Percentiles rank a stretch among this genome's conserved stretches.
phyloP scores from a whole-genome alignment of 2,888 invertebrate species.

The Sycophila texana region DNA sequence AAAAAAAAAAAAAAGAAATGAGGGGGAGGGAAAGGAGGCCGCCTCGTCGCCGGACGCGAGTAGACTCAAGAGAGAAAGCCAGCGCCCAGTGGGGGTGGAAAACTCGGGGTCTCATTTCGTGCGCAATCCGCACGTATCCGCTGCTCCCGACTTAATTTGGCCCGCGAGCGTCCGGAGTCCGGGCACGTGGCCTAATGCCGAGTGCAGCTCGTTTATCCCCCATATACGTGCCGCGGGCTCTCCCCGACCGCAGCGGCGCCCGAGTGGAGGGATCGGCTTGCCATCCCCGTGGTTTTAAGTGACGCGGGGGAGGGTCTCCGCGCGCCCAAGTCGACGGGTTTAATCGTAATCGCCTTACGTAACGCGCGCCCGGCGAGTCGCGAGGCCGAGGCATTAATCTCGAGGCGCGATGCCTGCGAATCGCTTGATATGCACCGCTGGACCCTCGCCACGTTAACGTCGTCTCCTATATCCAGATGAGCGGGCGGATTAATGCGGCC shows the following conservation, averaged over 20 bases:
- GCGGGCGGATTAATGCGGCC: background rate
- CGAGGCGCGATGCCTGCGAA: slow-evolving; percentile 38
- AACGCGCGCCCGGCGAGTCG: slow-evolving; percentile 6
- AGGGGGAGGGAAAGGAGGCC: background rate
- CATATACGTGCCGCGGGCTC: slow-evolving; percentile 4
- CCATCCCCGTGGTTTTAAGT: background rate
- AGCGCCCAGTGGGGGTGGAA: background rate
- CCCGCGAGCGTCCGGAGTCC: slow-evolving; percentile 46
- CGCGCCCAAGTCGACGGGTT: background rate
- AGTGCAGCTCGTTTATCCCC: slow-evolving; percentile 37
- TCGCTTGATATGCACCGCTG: slow-evolving; percentile 34
- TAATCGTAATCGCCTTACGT: slow-evolving; percentile 50
- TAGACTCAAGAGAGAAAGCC: background rate
- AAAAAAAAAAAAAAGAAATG: slow-evolving; percentile 12
- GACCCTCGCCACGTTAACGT: background rate
- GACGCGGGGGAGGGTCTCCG: background rate
- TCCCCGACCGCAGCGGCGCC: background rate
- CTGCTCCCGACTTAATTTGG: slow-evolving; percentile 47
- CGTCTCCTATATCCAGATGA: slow-evolving; percentile 27
- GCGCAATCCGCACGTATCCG: slow-evolving; percentile 42
- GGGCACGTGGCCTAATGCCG: slow-evolving; percentile 46
- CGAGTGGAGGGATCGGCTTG: background rate
- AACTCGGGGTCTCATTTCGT: slow-evolving; percentile 15
- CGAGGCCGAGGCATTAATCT: slow-evolving; percentile 30
- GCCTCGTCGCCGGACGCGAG: too few species aligned